A percentile compares a stretch with the other conserved stretches of the same genome.
Evolutionary conservation across 2,113 vertebrate species (phyloP).

Genomic region (Phaethornis superciliosus): DNA sequence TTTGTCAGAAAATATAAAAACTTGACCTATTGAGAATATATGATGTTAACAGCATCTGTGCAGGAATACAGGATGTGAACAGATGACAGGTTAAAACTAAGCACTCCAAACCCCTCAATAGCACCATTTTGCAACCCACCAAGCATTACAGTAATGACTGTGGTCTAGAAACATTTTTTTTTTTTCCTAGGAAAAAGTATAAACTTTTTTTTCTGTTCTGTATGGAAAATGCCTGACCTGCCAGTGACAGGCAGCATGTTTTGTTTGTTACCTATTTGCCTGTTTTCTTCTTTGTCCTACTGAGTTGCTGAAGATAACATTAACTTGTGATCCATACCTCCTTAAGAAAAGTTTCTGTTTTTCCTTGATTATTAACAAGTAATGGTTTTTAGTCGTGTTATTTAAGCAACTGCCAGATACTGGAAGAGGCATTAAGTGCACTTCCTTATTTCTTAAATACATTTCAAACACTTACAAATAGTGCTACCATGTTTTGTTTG

Average conservation of each 20-base stretch:
- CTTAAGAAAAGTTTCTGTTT: background rate
- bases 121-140: background rate
- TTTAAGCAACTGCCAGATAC: background rate
- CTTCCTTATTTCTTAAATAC: background rate
- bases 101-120: background rate
- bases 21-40: background rate
- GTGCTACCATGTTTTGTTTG: background rate
- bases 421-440: background rate
- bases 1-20: background rate
- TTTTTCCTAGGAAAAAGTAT: background rate
- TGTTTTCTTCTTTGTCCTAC: background rate
- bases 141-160: background rate
- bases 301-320: background rate
- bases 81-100: background rate
- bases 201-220: background rate
- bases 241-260: background rate
- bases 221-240: background rate
- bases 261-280: background rate
- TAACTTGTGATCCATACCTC: background rate
- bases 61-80: background rate
- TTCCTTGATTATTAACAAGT: constrained; percentile 8
- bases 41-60: background rate
- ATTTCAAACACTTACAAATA: background rate
- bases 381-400: background rate
- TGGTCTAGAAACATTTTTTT: background rate